These are phyloP conservation scores for Sphaerophoria rueppellii DNA, from an alignment of 2,888 invertebrate genomes.

Conservation along the genomic window DNA sequence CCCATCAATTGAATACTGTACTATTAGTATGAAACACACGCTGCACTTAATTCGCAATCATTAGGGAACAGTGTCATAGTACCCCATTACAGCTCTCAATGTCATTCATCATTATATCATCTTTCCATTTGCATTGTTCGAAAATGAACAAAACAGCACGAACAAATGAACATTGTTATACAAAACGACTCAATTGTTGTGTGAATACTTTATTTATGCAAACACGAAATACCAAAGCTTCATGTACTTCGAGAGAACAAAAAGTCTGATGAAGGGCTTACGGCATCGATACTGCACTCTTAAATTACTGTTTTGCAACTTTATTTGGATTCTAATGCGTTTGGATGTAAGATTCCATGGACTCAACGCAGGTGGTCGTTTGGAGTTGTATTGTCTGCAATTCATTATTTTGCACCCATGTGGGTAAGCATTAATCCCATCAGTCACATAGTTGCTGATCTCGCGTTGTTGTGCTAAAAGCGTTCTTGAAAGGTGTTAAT, in stretches of 20 bases:
- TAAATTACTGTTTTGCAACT: background rate
- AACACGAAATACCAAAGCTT: constrained; percentile 27
- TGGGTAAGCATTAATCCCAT: too few relatives aligned
- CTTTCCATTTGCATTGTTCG: constrained; percentile 29
- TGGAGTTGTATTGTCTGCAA: constrained; percentile 2
- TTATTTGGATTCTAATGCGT: constrained; percentile 44
- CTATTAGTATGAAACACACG: too few relatives aligned
- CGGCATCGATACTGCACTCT: constrained; percentile 20
- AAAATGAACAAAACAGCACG: background rate
- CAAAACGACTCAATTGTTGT: constrained; percentile 55
- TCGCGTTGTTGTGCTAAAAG: constrained; percentile 59
- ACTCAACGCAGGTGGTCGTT: constrained; percentile 9
- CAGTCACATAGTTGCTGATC: constrained; percentile 43
- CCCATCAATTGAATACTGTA: too few relatives aligned
- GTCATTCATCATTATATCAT: background rate
- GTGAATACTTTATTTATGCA: constrained; percentile 62
- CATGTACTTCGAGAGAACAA: constrained; percentile 26
- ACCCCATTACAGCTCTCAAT: background rate
- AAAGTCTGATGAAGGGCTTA: constrained; percentile 33
- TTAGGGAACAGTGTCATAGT: constrained; percentile 39
- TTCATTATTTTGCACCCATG: constrained; percentile 2
- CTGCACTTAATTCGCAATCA: background rate
- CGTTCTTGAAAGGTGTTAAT: constrained; percentile 55
- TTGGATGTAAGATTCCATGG: background rate
- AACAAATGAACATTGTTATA: background rate